Conservation (phyloP, 2,888 invertebrate species). For the Ectropis crepuscularia region DNA sequence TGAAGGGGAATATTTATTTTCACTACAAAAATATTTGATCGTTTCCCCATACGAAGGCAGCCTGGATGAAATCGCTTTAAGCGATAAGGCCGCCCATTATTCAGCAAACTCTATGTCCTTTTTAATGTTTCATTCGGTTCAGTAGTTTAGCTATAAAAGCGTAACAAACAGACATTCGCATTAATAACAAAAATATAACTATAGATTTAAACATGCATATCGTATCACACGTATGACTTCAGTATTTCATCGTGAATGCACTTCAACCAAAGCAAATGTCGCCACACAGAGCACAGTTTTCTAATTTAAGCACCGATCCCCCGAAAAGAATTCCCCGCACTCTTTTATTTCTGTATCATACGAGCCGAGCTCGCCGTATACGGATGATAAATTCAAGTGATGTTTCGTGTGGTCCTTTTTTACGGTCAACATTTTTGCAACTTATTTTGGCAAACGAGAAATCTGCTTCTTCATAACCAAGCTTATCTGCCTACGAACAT, state of each 20-base stretch:
- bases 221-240: not conserved
- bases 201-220: not conserved
- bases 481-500: conserved; percentile 32
- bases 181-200: not conserved
- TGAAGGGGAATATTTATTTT: no score
- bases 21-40: no score
- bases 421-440: conserved; percentile 37
- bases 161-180: no score
- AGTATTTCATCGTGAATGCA: conserved; percentile 8
- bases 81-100: no score
- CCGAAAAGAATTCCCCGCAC: conserved; percentile 29
- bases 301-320: conserved; percentile 27
- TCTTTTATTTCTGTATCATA: conserved; percentile 36
- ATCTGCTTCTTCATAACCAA: conserved; percentile 31
- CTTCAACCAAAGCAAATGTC: conserved; percentile 11
- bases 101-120: no score
- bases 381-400: conserved; percentile 35
- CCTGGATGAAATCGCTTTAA: no score
- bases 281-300: conserved; percentile 17
- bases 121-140: no score
- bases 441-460: conserved; percentile 42
- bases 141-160: no score
- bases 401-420: conserved; percentile 39
- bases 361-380: conserved; percentile 29
- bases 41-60: no score